These are phyloP conservation scores for Atopsyche davidsoni DNA, from an alignment of 1,140 invertebrate genomes.

Conservation along the genomic window DNA sequence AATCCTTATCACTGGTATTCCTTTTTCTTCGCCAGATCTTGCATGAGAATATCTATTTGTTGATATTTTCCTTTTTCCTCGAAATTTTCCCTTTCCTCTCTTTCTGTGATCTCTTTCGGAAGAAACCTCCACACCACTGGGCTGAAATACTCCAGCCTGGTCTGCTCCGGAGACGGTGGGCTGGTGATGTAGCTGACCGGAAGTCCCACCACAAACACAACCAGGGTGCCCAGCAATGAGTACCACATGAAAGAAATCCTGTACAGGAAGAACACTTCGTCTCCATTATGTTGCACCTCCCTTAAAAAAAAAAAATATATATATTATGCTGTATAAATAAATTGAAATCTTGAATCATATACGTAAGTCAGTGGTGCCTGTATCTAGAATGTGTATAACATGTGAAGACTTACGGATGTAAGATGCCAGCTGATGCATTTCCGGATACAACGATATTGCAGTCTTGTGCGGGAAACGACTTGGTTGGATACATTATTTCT, in stretches of 20 bases:
- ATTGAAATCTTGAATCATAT: too few species aligned
- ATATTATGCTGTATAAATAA: too few species aligned
- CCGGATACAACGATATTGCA: too few species aligned
- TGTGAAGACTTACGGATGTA: too few species aligned
- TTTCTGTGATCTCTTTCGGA: constrained; percentile 7
- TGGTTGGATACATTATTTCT: constrained; percentile 31
- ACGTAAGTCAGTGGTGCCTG: too few species aligned
- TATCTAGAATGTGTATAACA: too few species aligned
- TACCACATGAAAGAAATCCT: constrained; percentile 27
- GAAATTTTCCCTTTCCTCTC: neutral
- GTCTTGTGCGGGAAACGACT: constrained; percentile 36
- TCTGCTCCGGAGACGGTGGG: constrained; percentile 8
- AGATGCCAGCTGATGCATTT: too few species aligned
- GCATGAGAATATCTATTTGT: constrained; percentile 18
- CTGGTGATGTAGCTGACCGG: constrained; percentile 23
- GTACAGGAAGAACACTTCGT: constrained; percentile 19
- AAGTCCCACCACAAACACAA: constrained; percentile 7
- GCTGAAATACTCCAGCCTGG: constrained; percentile 20
- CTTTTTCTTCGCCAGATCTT: too few species aligned
- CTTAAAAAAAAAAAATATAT: too few species aligned
- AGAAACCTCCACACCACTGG: constrained; percentile 19
- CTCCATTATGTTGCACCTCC: too few species aligned
- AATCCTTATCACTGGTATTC: too few species aligned
- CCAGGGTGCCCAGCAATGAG: constrained; percentile 14
- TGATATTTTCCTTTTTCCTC: constrained; percentile 19